These are phyloP conservation scores for Drosophila murphyi DNA, from an alignment of 1,140 invertebrate species.

Conservation along the genomic window DNA sequence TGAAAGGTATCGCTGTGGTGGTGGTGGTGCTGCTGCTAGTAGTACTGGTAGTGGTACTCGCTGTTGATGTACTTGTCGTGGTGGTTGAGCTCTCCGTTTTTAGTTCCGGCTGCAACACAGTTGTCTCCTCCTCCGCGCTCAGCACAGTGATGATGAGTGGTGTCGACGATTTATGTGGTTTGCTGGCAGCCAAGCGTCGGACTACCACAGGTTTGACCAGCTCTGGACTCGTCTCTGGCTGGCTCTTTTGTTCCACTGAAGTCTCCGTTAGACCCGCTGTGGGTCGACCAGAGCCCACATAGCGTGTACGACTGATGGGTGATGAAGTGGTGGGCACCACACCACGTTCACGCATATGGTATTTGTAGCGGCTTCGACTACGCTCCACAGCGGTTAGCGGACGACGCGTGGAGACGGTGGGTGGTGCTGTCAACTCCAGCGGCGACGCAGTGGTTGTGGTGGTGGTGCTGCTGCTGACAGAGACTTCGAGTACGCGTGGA, in stretches of 20 bases:
- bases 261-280: conserved; percentile 50
- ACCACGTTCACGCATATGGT: conserved; percentile 85
- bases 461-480: conserved; percentile 47
- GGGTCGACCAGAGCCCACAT: conserved; percentile 66
- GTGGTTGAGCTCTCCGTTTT: conserved; percentile 22
- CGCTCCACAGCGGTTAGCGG: conserved; percentile 70
- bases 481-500: conserved; percentile 74
- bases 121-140: conserved; percentile 82
- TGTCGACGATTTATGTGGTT: conserved; percentile 72
- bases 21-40: conserved; percentile 50
- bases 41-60: conserved; percentile 4
- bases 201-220: conserved; percentile 31
- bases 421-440: conserved; percentile 14
- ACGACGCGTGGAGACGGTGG: conserved; percentile 59
- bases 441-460: conserved; percentile 38
- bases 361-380: conserved; percentile 82
- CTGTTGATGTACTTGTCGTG: not conserved
- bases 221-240: conserved; percentile 15
- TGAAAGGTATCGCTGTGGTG: conserved; percentile 18
- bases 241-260: conserved; percentile 29
- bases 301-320: conserved; percentile 54
- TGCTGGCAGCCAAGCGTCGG: conserved; percentile 37
- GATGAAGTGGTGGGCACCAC: conserved; percentile 27
- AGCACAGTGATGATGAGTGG: conserved; percentile 84
- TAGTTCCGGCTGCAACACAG: conserved; percentile 58